phyloP scores from a whole-genome alignment of 2,113 vertebrate species.

The Forbesichthys agassizii region DNA sequence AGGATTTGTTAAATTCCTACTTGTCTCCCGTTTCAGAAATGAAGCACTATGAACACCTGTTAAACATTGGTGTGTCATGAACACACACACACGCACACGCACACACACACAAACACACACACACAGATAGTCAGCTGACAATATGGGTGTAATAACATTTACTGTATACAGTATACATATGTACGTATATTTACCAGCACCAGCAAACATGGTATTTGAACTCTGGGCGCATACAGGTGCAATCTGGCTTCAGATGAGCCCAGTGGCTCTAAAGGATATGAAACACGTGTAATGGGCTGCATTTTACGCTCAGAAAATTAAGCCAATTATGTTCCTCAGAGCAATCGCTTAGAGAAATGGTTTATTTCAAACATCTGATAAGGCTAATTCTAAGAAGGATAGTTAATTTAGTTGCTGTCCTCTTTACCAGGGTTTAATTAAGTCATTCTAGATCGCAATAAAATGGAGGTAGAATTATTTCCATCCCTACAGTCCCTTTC shows the following conservation, averaged over 20 bases:
- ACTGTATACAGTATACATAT: slow-evolving; percentile 8
- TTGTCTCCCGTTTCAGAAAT: slow-evolving; percentile 62
- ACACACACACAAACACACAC: slow-evolving; percentile 14
- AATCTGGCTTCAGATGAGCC: slow-evolving; percentile 26
- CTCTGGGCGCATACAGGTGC: slow-evolving; percentile 9
- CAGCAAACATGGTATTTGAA: neutral
- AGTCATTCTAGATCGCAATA: slow-evolving; percentile 45
- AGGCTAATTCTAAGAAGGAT: slow-evolving; percentile 35
- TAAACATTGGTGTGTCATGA: slow-evolving; percentile 28
- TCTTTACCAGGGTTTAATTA: slow-evolving; percentile 49
- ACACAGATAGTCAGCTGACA: slow-evolving; percentile 6
- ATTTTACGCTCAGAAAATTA: neutral
- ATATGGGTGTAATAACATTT: too few relatives aligned
- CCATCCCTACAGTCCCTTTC: slow-evolving; percentile 38
- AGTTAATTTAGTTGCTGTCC: slow-evolving; percentile 46
- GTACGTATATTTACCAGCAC: slow-evolving; percentile 28
- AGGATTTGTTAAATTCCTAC: slow-evolving; percentile 68
- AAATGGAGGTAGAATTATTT: slow-evolving; percentile 44
- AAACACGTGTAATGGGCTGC: slow-evolving; percentile 9
- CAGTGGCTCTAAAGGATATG: slow-evolving; percentile 20
- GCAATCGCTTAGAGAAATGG: slow-evolving; percentile 15
- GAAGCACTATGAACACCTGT: slow-evolving; percentile 28
- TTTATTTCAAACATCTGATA: slow-evolving; percentile 40
- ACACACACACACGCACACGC: slow-evolving; percentile 15
- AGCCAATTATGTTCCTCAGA: slow-evolving; percentile 6